Base-by-base conservation (phyloP, 1,140 invertebrate genomes). In the Limonius californicus region DNA sequence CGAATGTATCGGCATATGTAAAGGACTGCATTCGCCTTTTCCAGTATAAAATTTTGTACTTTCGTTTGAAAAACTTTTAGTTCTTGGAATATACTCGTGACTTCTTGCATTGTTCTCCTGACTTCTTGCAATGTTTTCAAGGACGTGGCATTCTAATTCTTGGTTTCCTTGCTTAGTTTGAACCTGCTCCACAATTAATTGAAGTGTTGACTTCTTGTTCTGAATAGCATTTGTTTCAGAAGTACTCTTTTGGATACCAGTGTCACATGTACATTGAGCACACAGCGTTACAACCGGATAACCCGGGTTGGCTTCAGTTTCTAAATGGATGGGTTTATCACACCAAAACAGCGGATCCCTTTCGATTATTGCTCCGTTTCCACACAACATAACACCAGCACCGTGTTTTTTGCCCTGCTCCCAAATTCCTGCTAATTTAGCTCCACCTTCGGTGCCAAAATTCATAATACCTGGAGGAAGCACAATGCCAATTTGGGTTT, bases 361-460 rank as follows among this genome's bases (percentile, higher is more conserved):
- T 63, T 81, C 69, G 1, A 82, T 63, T 11, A 77, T 76, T n/a
- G 76, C 69, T 12, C 82, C 82, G 63, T 81, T 82, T 62, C 80
- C 80, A 54, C 81, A 82, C 15, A 83, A 74, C 59, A 84, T 71
- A 30, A 76, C 75, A 16, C 83, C 83, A 14, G 71, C 62, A 1
- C 84, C 83, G 59, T 84, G 72, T 68, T 85, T 85, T 56, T 79
- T 77, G 68, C 84, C 80, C 45, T 80, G 70, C 61, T 76, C 74
- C 72, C 82, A 86, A 30, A 78, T 71, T 12, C 84, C 83, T 54
- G 75, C 79, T 63, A 83, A 80, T 68, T 75, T 79, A 0, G 80
- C 78, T 2, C 82, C 80, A 50, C 79, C 76, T 23, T 78, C 76
- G 6, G 78, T 76, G 2, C 81, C 83, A 43, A 84, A 76, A 58